Percentiles rank a stretch among this genome's conserved stretches.
Conservation (phyloP, 2,888 invertebrate species). For the Rhopalosiphum nymphaeae region DNA sequence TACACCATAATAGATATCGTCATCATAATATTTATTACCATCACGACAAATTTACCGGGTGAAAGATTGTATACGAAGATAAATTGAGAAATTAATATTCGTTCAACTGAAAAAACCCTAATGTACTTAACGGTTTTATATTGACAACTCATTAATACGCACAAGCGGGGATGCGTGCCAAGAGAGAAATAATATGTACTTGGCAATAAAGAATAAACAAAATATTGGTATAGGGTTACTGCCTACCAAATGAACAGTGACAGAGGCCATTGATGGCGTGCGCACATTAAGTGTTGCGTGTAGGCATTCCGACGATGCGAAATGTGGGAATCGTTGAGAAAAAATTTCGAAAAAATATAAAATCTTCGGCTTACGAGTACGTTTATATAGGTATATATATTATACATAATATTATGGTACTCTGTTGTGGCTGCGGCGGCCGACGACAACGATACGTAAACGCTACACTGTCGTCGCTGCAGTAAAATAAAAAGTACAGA, state of each 20-base stretch:
- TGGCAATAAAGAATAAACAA: neutral
- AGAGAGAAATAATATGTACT: neutral
- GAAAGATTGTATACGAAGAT: neutral
- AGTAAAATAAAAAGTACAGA: slow-evolving; percentile 3
- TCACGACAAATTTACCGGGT: neutral
- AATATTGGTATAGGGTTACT: neutral
- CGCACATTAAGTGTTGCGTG: neutral
- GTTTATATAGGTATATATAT: neutral
- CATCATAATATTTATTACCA: neutral
- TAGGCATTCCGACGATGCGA: neutral
- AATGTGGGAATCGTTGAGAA: neutral
- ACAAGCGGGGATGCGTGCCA: neutral
- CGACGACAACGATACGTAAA: neutral
- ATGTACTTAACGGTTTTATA: neutral
- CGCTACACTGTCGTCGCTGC: neutral
- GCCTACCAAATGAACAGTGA: neutral
- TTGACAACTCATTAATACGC: neutral
- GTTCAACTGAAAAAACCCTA: neutral
- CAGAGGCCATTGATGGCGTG: neutral
- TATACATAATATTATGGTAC: neutral
- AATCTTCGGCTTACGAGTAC: neutral
- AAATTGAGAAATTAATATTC: neutral
- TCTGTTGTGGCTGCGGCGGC: neutral
- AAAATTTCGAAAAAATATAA: neutral
- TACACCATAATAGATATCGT: neutral